Conservation (phyloP, 2,888 invertebrate genomes). For the Watsonalla binaria region DNA sequence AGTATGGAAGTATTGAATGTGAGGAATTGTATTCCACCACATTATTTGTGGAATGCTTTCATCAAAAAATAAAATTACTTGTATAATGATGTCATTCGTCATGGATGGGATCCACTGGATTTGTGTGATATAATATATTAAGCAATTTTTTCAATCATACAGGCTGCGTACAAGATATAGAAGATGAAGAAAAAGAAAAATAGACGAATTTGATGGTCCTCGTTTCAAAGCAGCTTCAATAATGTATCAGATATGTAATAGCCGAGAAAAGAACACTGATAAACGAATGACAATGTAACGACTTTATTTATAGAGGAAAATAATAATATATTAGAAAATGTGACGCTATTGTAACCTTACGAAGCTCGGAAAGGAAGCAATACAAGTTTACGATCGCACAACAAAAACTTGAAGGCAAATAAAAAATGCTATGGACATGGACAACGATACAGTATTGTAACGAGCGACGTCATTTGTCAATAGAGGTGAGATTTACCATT, state of each 20-base stretch:
- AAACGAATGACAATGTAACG: slow-evolving; percentile 22
- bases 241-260: background rate
- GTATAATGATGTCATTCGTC: too few species aligned
- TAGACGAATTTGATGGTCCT: too few species aligned
- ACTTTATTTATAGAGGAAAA: slow-evolving; percentile 27
- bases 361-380: slow-evolving; percentile 26
- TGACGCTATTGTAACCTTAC: slow-evolving; percentile 24
- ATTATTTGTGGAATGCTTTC: background rate
- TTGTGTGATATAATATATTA: too few species aligned
- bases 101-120: too few species aligned
- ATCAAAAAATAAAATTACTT: background rate
- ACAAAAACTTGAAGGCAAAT: slow-evolving; percentile 39
- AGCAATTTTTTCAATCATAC: too few species aligned
- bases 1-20: slow-evolving; percentile 33
- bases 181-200: too few species aligned
- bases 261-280: slow-evolving; percentile 13
- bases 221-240: background rate
- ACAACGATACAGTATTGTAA: slow-evolving; percentile 58
- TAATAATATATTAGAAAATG: slow-evolving; percentile 15
- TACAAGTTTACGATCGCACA: slow-evolving; percentile 37
- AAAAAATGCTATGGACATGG: slow-evolving; percentile 48
- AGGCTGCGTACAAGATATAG: too few species aligned
- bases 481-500: slow-evolving; percentile 52
- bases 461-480: slow-evolving; percentile 60
- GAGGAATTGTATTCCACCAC: slow-evolving; percentile 30